Base-by-base conservation (phyloP, 2,888 invertebrate species). In the Imbricaverruca yamaguchii region DNA sequence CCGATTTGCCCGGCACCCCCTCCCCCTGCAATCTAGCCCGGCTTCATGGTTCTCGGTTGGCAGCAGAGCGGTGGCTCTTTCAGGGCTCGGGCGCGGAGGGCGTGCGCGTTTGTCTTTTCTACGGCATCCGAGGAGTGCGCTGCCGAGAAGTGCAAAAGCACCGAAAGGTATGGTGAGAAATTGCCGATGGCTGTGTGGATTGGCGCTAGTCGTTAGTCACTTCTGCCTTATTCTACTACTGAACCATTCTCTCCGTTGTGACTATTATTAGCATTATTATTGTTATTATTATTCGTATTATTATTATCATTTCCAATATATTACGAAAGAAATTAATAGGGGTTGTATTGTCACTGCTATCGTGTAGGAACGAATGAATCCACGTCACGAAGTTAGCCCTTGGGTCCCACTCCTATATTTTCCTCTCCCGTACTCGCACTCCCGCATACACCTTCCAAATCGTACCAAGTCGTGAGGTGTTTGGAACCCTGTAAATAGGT, bases 111-210 rank as follows among this genome's bases (percentile, higher is more conserved):
- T 69, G 39, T 23, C 69, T 69, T 69, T 39, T 69, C 69, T 69
- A 23, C 7, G 69, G 69, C 25, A 15, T 39, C 25, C 15, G 15
- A 23, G 15, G 69, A 13, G 15, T 15, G 25, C 10, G 61, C 7
- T 25, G 39, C 69, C 39, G 39, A 4, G 13, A 13, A 15, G 12
- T 13, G 7, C 15, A 13, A 39, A 10, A 39, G 65, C 63, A 23
- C 65, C 23, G 12, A 25, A 39, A 15, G 15, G 7, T 1, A 39
- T 69, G 7, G 69, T 69, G 69, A 4, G 39, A 69, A 69, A 69
- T 69, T 15, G 69, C 39, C 15, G 69, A 39, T 69, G 69, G 69
- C 69, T 69, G 69, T 69, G 69, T 69, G 69, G 69, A 69, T 15
- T 69, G 25, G 69, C 69, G 69, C 69, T 69, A 69, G 69, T 69